Evolutionary conservation across 2,797 vertebrate species (phyloP).

Genomic region (Chloroceryle amazona): DNA sequence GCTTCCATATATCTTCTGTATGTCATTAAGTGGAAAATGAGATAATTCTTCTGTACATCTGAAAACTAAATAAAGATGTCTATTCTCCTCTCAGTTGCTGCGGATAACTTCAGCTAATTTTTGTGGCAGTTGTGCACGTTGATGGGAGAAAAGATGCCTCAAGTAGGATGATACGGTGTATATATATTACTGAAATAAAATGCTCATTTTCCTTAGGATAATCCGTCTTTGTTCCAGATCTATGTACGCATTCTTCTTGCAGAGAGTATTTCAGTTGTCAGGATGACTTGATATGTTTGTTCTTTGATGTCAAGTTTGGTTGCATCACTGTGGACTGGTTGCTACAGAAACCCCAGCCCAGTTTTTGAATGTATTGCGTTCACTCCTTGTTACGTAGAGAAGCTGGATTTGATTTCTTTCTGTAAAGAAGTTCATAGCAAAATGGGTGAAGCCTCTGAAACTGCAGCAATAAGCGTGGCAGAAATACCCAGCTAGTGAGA

Average conservation of each 20-base stretch:
- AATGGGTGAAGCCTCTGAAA: constrained; percentile 47
- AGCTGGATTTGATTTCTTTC: constrained; percentile 31
- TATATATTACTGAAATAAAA: constrained; percentile 37
- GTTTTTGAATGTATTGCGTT: constrained; percentile 35
- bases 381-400: constrained; percentile 22
- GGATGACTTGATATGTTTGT: constrained; percentile 39
- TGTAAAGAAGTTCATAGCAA: constrained; percentile 38
- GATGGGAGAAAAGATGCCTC: constrained; percentile 49
- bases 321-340: constrained; percentile 50
- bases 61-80: constrained; percentile 55
- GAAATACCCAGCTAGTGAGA: constrained; percentile 21
- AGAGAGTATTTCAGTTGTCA: constrained; percentile 40
- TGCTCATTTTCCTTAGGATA: constrained; percentile 15
- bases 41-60: constrained; percentile 60
- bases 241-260: constrained; percentile 10
- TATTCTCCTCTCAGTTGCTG: constrained; percentile 48
- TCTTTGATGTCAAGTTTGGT: constrained; percentile 64
- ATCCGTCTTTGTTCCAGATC: constrained; percentile 20
- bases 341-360: constrained; percentile 50
- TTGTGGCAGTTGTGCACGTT: constrained; percentile 16
- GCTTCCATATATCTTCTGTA: constrained; percentile 72
- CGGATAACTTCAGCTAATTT: constrained; percentile 50
- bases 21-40: constrained; percentile 60
- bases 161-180: constrained; percentile 44
- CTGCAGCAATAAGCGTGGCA: neutral